phyloP scores from a whole-genome alignment of 2,113 vertebrate species.

The Aspiorhynchus laticeps region DNA sequence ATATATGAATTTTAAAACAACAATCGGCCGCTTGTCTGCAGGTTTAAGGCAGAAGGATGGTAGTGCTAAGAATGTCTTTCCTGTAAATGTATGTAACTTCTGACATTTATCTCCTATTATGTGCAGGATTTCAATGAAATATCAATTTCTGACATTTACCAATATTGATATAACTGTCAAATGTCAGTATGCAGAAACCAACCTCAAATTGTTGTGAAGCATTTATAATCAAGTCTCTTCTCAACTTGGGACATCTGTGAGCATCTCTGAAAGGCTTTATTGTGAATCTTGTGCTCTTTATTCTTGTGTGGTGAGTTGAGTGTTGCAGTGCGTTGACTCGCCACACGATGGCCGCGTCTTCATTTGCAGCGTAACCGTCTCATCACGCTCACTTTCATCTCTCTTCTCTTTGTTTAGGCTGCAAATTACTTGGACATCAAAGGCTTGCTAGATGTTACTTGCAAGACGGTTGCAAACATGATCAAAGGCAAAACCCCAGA shows the following conservation, averaged over 20 bases:
- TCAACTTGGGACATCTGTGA: too few relatives aligned
- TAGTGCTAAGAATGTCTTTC: neutral
- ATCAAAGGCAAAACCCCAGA: slow-evolving; percentile 99
- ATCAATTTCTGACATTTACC: too few relatives aligned
- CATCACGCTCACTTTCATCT: slow-evolving; percentile 22
- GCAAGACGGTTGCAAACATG: slow-evolving; percentile 99
- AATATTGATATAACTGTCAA: too few relatives aligned
- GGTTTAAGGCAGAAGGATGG: neutral
- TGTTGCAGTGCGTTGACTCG: neutral
- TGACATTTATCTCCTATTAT: too few relatives aligned
- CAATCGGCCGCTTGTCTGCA: too few relatives aligned
- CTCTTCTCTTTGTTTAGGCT: slow-evolving; percentile 77
- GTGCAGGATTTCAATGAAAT: too few relatives aligned
- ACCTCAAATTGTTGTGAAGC: too few relatives aligned
- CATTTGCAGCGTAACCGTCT: neutral
- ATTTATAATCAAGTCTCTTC: too few relatives aligned
- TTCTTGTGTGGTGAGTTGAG: neutral
- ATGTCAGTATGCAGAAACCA: too few relatives aligned
- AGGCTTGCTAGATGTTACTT: slow-evolving; percentile 98
- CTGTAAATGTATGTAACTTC: neutral
- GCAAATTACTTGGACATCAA: slow-evolving; percentile 99
- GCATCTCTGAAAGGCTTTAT: too few relatives aligned
- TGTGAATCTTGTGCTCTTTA: neutral
- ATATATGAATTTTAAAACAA: too few relatives aligned
- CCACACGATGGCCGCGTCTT: neutral